Conservation (phyloP, 1,140 invertebrate genomes). For the Anastrepha ludens region DNA sequence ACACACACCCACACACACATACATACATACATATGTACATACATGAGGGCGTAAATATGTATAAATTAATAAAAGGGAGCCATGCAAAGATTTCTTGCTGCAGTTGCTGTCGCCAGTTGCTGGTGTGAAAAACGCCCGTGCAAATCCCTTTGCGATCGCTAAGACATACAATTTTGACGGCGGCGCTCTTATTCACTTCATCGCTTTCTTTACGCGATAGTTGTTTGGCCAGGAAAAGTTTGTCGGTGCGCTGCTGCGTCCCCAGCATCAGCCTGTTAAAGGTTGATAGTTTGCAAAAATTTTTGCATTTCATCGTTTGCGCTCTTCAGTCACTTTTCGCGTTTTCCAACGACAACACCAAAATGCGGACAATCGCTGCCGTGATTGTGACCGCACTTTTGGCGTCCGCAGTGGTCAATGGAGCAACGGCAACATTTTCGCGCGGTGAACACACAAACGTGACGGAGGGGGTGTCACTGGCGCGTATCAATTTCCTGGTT, state of each 20-base stretch:
- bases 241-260: neutral
- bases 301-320: constrained; percentile 26
- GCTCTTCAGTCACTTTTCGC: constrained; percentile 28
- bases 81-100: neutral
- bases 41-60: neutral
- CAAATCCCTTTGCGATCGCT: constrained; percentile 18
- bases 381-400: neutral
- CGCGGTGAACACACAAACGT: neutral
- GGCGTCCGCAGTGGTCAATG: neutral
- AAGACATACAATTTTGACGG: neutral
- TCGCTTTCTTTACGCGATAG: neutral
- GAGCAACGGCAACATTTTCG: too few species aligned
- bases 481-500: constrained; percentile 57
- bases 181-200: neutral
- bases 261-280: neutral
- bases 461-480: constrained; percentile 9
- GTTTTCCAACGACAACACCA: neutral
- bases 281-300: neutral
- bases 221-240: constrained; percentile 4
- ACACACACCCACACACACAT: neutral
- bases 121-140: neutral
- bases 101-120: neutral
- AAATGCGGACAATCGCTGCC: constrained; percentile 5
- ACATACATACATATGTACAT: neutral
- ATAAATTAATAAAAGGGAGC: constrained; percentile 30